Evolutionary conservation across 1,140 invertebrate genomes (phyloP).

Genomic region (Samia ricini): DNA sequence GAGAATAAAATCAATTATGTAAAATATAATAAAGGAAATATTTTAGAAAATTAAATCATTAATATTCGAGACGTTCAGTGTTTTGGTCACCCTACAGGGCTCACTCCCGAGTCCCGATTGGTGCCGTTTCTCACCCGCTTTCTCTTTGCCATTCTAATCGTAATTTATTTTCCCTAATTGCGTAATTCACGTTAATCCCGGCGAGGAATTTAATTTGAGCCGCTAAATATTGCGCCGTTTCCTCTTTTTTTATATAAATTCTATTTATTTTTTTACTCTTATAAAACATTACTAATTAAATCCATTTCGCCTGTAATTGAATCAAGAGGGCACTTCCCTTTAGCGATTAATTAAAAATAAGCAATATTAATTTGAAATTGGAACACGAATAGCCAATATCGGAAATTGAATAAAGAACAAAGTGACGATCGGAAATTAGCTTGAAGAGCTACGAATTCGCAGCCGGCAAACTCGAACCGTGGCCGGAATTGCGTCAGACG

Average conservation of each 20-base stretch:
- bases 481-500: slow-evolving; percentile 71
- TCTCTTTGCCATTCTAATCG: slow-evolving; percentile 28
- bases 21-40: slow-evolving; percentile 2
- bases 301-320: slow-evolving; percentile 22
- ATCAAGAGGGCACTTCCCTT: slow-evolving; percentile 2
- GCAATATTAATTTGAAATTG: slow-evolving; percentile 40
- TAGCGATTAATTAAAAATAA: slow-evolving; percentile 33
- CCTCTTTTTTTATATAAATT: slow-evolving; percentile 22
- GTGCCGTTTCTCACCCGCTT: slow-evolving; percentile 12
- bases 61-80: slow-evolving; percentile 8
- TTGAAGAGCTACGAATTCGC: slow-evolving; percentile 68
- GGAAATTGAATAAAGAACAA: slow-evolving; percentile 77
- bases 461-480: slow-evolving; percentile 54
- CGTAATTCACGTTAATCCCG: slow-evolving; percentile 45
- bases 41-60: slow-evolving; percentile 2
- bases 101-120: slow-evolving; percentile 20
- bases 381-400: slow-evolving; percentile 55
- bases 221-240: slow-evolving; percentile 17
- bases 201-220: slow-evolving; percentile 39
- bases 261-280: slow-evolving; percentile 22
- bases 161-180: slow-evolving; percentile 51
- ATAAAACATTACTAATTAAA: slow-evolving; percentile 30
- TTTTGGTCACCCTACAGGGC: slow-evolving; percentile 6
- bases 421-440: slow-evolving; percentile 75
- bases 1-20: neutral